Evolutionary conservation across 2,113 vertebrate genomes (phyloP), one percentile per base, ranked within the genome.

Genomic region (Corythaixoides concolor): DNA sequence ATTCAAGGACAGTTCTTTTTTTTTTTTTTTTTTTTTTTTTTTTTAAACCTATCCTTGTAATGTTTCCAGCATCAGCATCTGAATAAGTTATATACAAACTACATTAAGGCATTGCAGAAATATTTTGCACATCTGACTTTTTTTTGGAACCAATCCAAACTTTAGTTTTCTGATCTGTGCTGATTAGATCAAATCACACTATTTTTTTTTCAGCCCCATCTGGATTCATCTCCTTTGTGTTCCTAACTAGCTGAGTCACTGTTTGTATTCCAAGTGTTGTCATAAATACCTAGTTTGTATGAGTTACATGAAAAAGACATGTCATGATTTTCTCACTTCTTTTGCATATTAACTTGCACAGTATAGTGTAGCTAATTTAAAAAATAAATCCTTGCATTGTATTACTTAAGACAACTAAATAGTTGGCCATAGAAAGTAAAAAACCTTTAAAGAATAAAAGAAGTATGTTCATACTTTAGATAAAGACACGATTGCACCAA

Each of bases 341-440:
- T 96, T 97, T 96, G 62, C 77, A 79, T 96, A 94, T 94, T 94
- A 97, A 67, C 81, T 89, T 83, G 55, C 32, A 87, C 41, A 67
- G 43, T 68, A 90, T 64, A 24, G 45, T 77, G 11, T 74, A 75
- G 60, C 30, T 88, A 88, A 85, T 59, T 85, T 11, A 18, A 83
- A 81, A 95, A 75, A 39, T 37, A 43, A 15, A 6, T 8, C 88
- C 17, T 67, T 47, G 3, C 22, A 8, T 66, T 93, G 6, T 35
- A n/a, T 88, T 95, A 24, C 32, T 69, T 75, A 64, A 80, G 43
- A 18, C 7, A 68, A 14, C 12, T 39, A 64, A 72, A 49, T 88
- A 49, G 68, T 80, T 85, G 32, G 9, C 43, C 10, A 53, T 2
- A 6, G 8, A 39, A 66, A 21, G 4, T 49, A 76, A 85, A 67